Evolutionary conservation across 1,140 invertebrate genomes (phyloP), one percentile per base, ranked within the genome.

Genomic region (Drosophila fuyamai): DNA sequence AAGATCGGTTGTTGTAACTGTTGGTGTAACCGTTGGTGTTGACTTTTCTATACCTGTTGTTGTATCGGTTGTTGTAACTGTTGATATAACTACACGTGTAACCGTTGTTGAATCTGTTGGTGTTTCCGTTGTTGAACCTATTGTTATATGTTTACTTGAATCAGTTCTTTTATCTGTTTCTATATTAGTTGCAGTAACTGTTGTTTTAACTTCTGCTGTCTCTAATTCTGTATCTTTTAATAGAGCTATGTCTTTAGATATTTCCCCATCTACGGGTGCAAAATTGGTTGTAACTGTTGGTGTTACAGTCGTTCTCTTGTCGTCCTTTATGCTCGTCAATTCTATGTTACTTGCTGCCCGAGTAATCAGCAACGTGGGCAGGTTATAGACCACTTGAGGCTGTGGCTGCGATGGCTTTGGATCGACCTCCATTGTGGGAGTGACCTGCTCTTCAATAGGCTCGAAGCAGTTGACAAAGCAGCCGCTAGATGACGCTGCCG

Each of bases 381-480:
- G 18, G 27, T 82, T 76, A 29, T 88, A 83, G 6, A 68, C 58
- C 36, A 63, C 18, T 35, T 85, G 77, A 4, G 44, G 55, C 35
- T 58, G 38, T 56, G 50, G 67, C 18, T 71, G 57, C 18, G 44
- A 18, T 29, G 14, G 10, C 2, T 29, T n/a, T 13, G 13, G 8
- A 38, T 16, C 43, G n/a, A 6, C 18, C 35, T 50, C 36, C 35
- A 16, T 1, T 9, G 35, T 63, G 36, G 75, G 27, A 29, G 67
- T 54, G 14, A 71, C 70, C 56, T 76, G 67, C 50, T 90, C 88
- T 8, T 85, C 75, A 23, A 91, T 91, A 16, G 83, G 83, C 35
- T 79, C 88, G 60, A 91, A 91, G 12, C 68, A 73, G 56, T 41
- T 91, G 6, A 91, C 78, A 77, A 81, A 89, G 8, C 36, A 41